Percentiles rank a stretch among this genome's conserved stretches.
Evolutionary conservation across 37 sponge, comb jelly and placozoan genomes (phyloP).

Genomic region (Tethya wilhelma): DNA sequence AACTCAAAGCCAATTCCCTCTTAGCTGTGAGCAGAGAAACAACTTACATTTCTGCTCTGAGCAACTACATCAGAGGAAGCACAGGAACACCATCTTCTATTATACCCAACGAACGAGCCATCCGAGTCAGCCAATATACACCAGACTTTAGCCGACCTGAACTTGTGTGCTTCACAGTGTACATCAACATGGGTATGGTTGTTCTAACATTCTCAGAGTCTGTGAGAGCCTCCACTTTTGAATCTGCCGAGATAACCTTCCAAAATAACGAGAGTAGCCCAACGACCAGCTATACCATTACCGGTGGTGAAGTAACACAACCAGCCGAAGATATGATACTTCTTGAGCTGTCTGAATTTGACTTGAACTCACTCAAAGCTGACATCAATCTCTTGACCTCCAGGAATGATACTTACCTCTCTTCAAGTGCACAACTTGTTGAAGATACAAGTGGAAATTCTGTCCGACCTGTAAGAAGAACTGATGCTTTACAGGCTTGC

Average conservation of each 20-base stretch:
- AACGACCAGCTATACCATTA: constrained; percentile 44
- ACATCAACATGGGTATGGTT: constrained; percentile 64
- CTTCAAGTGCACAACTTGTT: constrained; percentile 71
- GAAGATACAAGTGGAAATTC: constrained; percentile 86
- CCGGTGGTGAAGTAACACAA: constrained; percentile 55
- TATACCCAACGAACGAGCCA: constrained; percentile 49
- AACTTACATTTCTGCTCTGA: constrained; percentile 77
- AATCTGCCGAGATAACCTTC: constrained; percentile 78
- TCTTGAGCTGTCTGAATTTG: constrained; percentile 39
- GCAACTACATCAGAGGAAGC: constrained; percentile 64
- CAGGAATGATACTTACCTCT: constrained; percentile 69
- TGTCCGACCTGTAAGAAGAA: constrained; percentile 56
- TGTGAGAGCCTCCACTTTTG: constrained; percentile 71
- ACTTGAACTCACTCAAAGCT: constrained; percentile 61
- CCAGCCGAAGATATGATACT: constrained; percentile 46
- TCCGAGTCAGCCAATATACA: constrained; percentile 65
- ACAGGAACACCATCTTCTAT: constrained; percentile 62
- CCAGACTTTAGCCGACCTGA: constrained; percentile 79
- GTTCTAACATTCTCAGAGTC: constrained; percentile 84
- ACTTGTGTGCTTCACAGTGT: constrained; percentile 60
- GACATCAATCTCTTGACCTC: constrained; percentile 46
- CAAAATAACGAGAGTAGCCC: constrained; percentile 37
- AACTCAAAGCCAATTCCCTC: constrained; percentile 61
- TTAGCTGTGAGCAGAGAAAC: constrained; percentile 63
- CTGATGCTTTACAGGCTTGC: constrained; percentile 43